phyloP scores from a whole-genome alignment of 2,797 vertebrate species.

The Gobio occitaniae region DNA sequence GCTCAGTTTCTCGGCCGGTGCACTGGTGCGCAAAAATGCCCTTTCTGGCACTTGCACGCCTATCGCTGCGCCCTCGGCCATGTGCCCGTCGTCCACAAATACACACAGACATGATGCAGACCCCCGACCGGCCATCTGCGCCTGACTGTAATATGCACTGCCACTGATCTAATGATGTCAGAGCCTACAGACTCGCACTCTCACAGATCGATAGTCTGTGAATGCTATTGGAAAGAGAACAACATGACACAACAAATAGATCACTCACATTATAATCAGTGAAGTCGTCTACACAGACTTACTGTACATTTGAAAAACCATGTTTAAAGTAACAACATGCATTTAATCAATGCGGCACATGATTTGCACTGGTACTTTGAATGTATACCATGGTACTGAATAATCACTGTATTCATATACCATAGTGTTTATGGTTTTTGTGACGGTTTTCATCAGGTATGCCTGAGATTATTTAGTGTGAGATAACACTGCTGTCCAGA shows the following conservation, averaged over 20 bases:
- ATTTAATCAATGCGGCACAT: not conserved
- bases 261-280: not conserved
- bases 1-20: slow-evolving; percentile 16
- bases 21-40: slow-evolving; percentile 44
- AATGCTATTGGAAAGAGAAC: not conserved
- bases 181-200: not conserved
- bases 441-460: not conserved
- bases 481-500: not conserved
- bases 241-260: not conserved
- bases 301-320: not conserved
- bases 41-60: slow-evolving; percentile 32
- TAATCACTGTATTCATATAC: not conserved
- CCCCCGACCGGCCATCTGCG: slow-evolving; percentile 44
- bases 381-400: not conserved
- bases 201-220: slow-evolving; percentile 17
- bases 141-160: not conserved
- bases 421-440: not conserved
- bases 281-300: not conserved
- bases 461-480: not conserved
- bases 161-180: slow-evolving; percentile 36
- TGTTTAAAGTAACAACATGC: not conserved
- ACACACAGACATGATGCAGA: slow-evolving; percentile 34
- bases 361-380: not conserved
- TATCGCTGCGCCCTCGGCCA: slow-evolving; percentile 26
- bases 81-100: slow-evolving; percentile 12